Base-by-base conservation (phyloP, 2,113 vertebrate genomes). In the Gorilla gorilla region DNA sequence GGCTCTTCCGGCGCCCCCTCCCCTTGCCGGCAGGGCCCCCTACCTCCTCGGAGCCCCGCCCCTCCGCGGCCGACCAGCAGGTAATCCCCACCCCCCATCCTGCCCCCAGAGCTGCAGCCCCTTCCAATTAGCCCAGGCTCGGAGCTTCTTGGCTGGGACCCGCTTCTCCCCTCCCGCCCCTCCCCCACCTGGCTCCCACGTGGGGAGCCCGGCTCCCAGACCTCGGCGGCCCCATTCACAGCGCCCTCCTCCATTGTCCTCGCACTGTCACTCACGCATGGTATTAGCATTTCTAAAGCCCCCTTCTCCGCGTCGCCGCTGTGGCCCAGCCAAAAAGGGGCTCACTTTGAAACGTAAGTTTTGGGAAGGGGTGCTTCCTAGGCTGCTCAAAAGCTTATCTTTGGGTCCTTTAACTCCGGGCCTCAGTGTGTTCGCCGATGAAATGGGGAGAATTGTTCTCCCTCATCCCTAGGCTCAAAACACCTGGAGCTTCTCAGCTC, bases 271-370 rank as follows among this genome's bases (percentile, higher is more conserved):
- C 72, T 98, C 97, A 97, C 0, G 23, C 45, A 25, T 52, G 5
- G 0, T 9, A 97, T 98, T 98, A 96, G 96, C 97, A 97, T 97
- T 96, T 98, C 95, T 97, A 98, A 97, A 98, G 97, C 68, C 61
- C 64, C 48, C 78, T 83, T 97, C 96, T 95, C 83, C 25, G 8
- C 23, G 79, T 68, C 7, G 2, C 81, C 0, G 22, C 75, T 91
- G 66, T 61, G 57, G 64, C 75, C 87, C 40, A 81, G 76, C 87
- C 48, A 80, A 85, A 96, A 91, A 85, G 61, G 59, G 82, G 40
- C 43, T 90, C 82, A 88, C 92, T 96, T 91, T 96, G 83, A 97
- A 97, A 94, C 59, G 22, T 40, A 95, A 76, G 30, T 93, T 97
- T 95, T 73, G 78, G 78, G 35, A 61, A 18, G 73, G 17, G 45